Conservation (phyloP, 2,113 vertebrate genomes). For the Dolichotis patagonum region DNA sequence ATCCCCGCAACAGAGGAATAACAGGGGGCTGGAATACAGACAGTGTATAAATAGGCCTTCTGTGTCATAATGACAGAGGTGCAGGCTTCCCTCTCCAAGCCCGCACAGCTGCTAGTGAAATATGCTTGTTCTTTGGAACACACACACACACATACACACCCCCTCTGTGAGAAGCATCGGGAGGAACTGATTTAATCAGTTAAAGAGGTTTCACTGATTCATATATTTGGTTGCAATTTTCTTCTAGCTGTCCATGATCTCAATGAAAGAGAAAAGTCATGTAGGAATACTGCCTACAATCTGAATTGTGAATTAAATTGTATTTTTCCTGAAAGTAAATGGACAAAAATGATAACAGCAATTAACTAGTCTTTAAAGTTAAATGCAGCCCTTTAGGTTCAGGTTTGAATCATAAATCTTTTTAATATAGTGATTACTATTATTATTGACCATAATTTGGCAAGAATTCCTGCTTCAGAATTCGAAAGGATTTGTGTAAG, state of each 20-base stretch:
- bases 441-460: neutral
- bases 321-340: neutral
- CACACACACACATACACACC: neutral
- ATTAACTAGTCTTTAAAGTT: neutral
- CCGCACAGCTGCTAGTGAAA: neutral
- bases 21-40: neutral
- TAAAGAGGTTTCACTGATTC: fast-evolving
- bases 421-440: neutral
- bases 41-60: neutral
- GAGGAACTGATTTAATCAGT: fast-evolving
- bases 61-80: neutral
- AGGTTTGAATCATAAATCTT: neutral
- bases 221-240: neutral
- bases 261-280: neutral
- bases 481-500: no score
- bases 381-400: neutral
- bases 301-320: neutral
- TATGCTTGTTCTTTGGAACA: neutral
- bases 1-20: neutral
- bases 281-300: neutral
- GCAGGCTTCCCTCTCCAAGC: neutral
- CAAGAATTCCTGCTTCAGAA: neutral
- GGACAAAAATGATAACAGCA: neutral
- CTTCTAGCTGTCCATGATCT: neutral
- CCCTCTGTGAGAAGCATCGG: fast-evolving